phyloP scores from a whole-genome alignment of 2,888 invertebrate species.

The Drosophila kambysellisi region DNA sequence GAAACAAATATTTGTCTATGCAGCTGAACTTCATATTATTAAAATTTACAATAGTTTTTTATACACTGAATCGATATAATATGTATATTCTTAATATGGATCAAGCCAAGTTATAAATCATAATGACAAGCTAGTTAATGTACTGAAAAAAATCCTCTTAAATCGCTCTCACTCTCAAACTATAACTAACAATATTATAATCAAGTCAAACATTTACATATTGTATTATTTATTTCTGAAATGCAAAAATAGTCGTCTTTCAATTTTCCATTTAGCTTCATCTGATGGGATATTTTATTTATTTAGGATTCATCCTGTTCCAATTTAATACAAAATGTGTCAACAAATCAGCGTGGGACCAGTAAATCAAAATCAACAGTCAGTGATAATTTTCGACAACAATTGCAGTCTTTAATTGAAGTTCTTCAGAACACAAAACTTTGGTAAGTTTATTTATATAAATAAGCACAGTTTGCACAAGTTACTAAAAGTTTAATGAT shows the following conservation, averaged over 20 bases:
- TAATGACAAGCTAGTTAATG: too few relatives aligned
- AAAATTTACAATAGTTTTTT: not conserved
- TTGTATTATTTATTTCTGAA: not conserved
- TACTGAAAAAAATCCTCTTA: too few relatives aligned
- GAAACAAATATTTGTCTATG: too few relatives aligned
- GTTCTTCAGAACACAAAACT: slow-evolving; percentile 95
- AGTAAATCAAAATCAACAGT: slow-evolving; percentile 96
- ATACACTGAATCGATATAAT: not conserved
- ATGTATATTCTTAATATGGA: not conserved
- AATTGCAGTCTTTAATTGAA: slow-evolving; percentile 94
- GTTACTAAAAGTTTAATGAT: not conserved
- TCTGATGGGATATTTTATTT: not conserved
- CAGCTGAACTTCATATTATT: too few relatives aligned
- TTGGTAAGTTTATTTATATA: slow-evolving; percentile 87
- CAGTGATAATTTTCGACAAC: slow-evolving; percentile 94
- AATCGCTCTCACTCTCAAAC: too few relatives aligned
- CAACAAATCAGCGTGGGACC: slow-evolving; percentile 91
- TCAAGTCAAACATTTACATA: not conserved
- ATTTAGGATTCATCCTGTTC: slow-evolving; percentile 85
- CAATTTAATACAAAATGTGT: slow-evolving; percentile 52
- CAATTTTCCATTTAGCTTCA: not conserved
- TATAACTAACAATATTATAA: too few relatives aligned
- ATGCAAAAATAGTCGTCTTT: not conserved
- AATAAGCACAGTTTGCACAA: not conserved
- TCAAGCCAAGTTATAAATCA: not conserved